Percentiles rank a stretch among this genome's conserved stretches.
phyloP scores from a whole-genome alignment of 2,113 vertebrate species.

The Phalacrocorax brasilianus region DNA sequence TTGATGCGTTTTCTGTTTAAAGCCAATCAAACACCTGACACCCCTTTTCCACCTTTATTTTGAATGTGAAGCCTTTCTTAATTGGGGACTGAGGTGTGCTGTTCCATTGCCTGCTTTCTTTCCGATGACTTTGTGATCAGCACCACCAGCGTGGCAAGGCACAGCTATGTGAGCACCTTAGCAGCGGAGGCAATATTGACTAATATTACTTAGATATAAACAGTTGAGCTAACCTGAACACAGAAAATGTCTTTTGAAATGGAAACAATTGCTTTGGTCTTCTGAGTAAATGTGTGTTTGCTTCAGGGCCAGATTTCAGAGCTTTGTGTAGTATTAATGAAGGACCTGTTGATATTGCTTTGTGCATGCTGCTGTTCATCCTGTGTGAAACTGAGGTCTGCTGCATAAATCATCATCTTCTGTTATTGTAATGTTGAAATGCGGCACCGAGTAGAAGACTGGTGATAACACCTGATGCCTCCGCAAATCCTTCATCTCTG shows the following conservation, averaged over 20 bases:
- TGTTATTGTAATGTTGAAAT: neutral
- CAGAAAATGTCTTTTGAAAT: neutral
- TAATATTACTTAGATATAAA: neutral
- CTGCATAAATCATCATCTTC: neutral
- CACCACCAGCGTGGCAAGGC: neutral
- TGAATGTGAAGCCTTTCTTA: neutral
- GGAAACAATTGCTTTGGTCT: neutral
- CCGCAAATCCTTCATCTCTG: accelerated
- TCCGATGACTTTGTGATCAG: neutral
- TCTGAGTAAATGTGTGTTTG: neutral
- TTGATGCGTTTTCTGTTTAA: neutral
- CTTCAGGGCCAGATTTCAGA: neutral
- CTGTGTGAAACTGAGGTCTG: neutral
- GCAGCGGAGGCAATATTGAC: neutral
- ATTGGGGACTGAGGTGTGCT: neutral
- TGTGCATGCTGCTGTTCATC: neutral
- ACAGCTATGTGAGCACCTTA: neutral
- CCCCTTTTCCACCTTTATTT: neutral
- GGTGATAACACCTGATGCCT: neutral
- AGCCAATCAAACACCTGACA: neutral
- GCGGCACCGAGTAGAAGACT: neutral
- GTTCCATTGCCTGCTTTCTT: neutral
- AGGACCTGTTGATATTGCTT: neutral
- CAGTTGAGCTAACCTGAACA: neutral
- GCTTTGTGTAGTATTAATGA: neutral